Evolutionary conservation across 2,888 invertebrate genomes (phyloP).

Genomic region (Junonia oenone): DNA sequence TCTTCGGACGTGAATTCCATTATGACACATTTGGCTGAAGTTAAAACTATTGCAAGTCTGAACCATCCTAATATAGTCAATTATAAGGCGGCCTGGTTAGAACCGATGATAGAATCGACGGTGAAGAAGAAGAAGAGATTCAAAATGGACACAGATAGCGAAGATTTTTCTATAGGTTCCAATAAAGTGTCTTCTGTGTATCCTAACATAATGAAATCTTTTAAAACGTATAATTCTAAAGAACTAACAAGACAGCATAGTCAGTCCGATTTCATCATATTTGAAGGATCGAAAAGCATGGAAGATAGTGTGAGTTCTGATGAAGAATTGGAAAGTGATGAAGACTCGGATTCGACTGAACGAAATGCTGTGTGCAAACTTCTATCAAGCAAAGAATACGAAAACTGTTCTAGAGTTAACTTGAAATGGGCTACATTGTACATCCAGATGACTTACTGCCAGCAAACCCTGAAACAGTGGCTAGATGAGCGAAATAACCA

Average conservation of each 20-base stretch:
- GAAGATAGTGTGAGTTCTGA: slow-evolving; percentile 45
- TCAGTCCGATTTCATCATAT: slow-evolving; percentile 64
- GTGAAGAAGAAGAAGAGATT: slow-evolving; percentile 54
- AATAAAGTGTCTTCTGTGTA: slow-evolving; percentile 52
- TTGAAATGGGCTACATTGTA: slow-evolving; percentile 85
- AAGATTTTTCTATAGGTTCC: slow-evolving; percentile 50
- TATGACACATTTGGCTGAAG: slow-evolving; percentile 85
- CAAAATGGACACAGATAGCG: slow-evolving; percentile 60
- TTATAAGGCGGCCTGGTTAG: slow-evolving; percentile 91
- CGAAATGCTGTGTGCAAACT: slow-evolving; percentile 61
- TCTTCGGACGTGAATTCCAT: slow-evolving; percentile 82
- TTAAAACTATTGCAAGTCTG: slow-evolving; percentile 87
- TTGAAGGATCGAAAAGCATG: slow-evolving; percentile 57
- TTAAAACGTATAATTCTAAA: slow-evolving; percentile 71
- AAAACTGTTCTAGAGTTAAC: slow-evolving; percentile 68
- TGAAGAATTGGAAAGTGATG: slow-evolving; percentile 54
- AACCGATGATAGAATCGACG: slow-evolving; percentile 79
- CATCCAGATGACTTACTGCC: slow-evolving; percentile 91
- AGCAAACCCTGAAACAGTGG: slow-evolving; percentile 88
- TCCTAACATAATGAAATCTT: slow-evolving; percentile 64
- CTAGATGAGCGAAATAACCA: slow-evolving; percentile 81
- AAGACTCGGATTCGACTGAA: slow-evolving; percentile 41
- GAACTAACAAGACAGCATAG: slow-evolving; percentile 56
- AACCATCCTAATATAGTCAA: slow-evolving; percentile 90
- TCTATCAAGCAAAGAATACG: slow-evolving; percentile 47